phyloP scores from a whole-genome alignment of 2,113 vertebrate genomes.

The Sturnira hondurensis region DNA sequence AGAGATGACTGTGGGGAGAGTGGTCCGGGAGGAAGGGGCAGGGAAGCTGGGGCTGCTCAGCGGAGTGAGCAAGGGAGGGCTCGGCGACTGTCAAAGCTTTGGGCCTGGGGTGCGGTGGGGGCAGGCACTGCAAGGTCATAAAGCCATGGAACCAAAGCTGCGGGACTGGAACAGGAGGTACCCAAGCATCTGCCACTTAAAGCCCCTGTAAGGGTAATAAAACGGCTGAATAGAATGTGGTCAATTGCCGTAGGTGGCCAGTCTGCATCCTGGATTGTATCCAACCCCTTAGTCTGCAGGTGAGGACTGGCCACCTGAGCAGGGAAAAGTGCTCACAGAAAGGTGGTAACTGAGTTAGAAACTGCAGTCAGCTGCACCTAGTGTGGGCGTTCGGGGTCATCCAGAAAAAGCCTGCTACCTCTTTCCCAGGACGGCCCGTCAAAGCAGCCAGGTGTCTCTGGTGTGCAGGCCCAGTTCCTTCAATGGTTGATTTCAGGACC shows the following conservation, averaged over 20 bases:
- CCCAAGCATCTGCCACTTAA: background rate
- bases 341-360: background rate
- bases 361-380: background rate
- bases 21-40: background rate
- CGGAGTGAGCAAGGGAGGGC: rapidly evolving
- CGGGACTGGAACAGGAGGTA: background rate
- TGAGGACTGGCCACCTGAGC: background rate
- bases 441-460: background rate
- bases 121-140: no score
- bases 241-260: background rate
- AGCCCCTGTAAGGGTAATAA: background rate
- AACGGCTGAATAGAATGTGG: background rate
- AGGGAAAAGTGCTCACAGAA: background rate
- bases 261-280: background rate
- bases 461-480: background rate
- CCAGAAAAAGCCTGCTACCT: background rate
- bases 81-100: rapidly evolving
- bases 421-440: background rate
- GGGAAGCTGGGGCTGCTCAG: background rate
- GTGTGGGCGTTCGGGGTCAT: background rate
- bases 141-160: background rate
- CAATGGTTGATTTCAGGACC: background rate
- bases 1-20: background rate
- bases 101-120: background rate
- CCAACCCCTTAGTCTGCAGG: background rate